Base-by-base conservation (phyloP, 2,113 vertebrate species). In the Patagioenas fasciata region DNA sequence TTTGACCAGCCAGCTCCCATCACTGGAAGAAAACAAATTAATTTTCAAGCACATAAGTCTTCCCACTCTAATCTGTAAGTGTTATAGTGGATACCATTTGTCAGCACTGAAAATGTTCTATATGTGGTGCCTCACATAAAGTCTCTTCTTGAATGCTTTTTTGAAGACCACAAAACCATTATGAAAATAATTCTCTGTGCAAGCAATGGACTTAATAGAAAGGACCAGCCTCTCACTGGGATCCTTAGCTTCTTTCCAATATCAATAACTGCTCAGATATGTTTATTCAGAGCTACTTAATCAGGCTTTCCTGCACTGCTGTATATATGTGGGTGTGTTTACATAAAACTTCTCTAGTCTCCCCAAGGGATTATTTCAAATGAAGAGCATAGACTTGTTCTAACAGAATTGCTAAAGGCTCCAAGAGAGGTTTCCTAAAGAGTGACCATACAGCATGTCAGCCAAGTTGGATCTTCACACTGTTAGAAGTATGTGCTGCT, bases 81-180 rank as follows among this genome's bases (percentile, higher is more conserved):
- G 3, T 15, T 36, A 20, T 2, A 60, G 31, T 34, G 6, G 0
- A 40, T 16, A 44, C 3, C 1, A n/a, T 38, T 70, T 78, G 3
- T 54, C 26, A 65, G 3, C 21, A 26, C 3, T 31, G 36, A 83
- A 57, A 58, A 44, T 15, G 15, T 36, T 57, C 18, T 78, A 36
- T 5, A 23, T 5, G 4, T 0, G 0, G 56, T 47, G 3, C 5
- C 9, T 47, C 61, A 42, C 38, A 58, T 3, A 73, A 77, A 83
- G 53, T 47, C 5, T 3, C 2, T 24, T 44, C 24, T 14, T 67
- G 48, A 89, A 24, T 25, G 10, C 10, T 58, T 53, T 70, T 62
- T n/a, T 6, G 4, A 51, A 34, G 7, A 40, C 4, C 5, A 20
- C 2, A 36, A 47, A 62, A 51, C 0, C 0, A 0, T 18, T 19